A percentile compares a stretch with the other conserved stretches of the same genome.
These are phyloP conservation scores for Drosophila melanica DNA, from an alignment of 1,140 invertebrate genomes.

Conservation along the genomic window DNA sequence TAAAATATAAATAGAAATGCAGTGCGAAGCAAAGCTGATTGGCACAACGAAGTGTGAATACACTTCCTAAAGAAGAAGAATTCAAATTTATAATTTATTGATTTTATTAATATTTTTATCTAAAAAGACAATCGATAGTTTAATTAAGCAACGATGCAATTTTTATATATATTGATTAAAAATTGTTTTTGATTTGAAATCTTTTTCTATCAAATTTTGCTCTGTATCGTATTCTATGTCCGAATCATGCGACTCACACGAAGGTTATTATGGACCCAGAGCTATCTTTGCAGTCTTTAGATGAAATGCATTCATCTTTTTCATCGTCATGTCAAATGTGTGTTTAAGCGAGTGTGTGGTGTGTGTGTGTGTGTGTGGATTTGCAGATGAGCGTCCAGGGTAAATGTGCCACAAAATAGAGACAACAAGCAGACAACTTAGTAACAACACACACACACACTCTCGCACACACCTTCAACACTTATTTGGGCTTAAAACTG, in stretches of 20 bases:
- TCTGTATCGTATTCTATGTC: background rate
- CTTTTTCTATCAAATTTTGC: too few species aligned
- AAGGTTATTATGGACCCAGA: slow-evolving; percentile 18
- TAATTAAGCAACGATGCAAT: too few species aligned
- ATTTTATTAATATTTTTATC: too few species aligned
- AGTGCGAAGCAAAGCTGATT: background rate
- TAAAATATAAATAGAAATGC: slow-evolving; percentile 19
- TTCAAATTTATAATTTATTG: too few species aligned
- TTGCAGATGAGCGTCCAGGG: slow-evolving; percentile 39
- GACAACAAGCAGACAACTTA: slow-evolving; percentile 77
- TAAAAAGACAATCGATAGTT: too few species aligned
- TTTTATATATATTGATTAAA: too few species aligned
- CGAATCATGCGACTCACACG: background rate
- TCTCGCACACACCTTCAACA: background rate
- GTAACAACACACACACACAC: slow-evolving; percentile 52
- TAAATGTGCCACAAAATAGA: slow-evolving; percentile 62
- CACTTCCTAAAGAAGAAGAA: background rate
- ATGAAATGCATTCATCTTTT: slow-evolving; percentile 77
- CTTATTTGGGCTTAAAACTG: slow-evolving; percentile 65
- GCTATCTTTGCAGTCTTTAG: slow-evolving; percentile 46
- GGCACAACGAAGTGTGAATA: slow-evolving; percentile 2
- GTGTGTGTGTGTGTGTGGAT: slow-evolving; percentile 29
- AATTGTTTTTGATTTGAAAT: too few species aligned
- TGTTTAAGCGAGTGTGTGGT: slow-evolving; percentile 15
- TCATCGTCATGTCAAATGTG: slow-evolving; percentile 28